Conservation (phyloP, 23 tunicate genomes). For the Trididemnum miniatum region DNA sequence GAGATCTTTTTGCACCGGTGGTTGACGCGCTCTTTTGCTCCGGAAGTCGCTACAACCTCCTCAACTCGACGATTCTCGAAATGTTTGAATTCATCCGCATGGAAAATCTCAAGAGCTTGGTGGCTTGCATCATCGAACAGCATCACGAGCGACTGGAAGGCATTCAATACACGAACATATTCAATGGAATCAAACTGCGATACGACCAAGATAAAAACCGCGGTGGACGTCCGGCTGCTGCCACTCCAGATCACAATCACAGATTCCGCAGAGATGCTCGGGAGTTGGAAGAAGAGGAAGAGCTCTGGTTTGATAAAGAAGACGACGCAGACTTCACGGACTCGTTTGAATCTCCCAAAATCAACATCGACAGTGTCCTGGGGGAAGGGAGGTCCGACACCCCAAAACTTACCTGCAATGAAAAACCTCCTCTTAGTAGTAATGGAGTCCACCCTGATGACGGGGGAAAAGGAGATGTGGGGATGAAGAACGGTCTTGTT, state of each 20-base stretch:
- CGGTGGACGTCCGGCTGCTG: neutral
- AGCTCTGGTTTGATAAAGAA: slow-evolving; percentile 91
- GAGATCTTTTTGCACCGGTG: slow-evolving; percentile 83
- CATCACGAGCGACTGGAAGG: slow-evolving; percentile 52
- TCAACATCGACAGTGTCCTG: slow-evolving; percentile 86
- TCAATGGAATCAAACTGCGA: slow-evolving; percentile 59
- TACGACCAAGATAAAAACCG: slow-evolving; percentile 86
- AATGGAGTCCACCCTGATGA: neutral
- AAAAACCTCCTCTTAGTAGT: neutral
- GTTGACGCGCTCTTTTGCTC: slow-evolving; percentile 74
- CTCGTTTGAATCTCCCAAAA: slow-evolving; percentile 62
- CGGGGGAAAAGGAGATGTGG: slow-evolving; percentile 2
- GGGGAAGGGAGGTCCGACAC: slow-evolving; percentile 37
- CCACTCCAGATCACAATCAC: slow-evolving; percentile 10
- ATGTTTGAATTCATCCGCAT: slow-evolving; percentile 78
- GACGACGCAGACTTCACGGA: slow-evolving; percentile 55
- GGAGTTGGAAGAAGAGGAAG: slow-evolving; percentile 86
- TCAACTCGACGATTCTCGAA: slow-evolving; percentile 88
- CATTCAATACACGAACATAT: slow-evolving; percentile 82
- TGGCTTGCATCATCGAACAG: slow-evolving; percentile 58
- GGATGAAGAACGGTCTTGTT: slow-evolving; percentile 64
- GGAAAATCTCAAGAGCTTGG: slow-evolving; percentile 67
- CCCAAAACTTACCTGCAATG: neutral
- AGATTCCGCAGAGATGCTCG: slow-evolving; percentile 83
- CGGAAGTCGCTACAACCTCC: slow-evolving; percentile 81